Percentiles rank a stretch among this genome's conserved stretches.
Evolutionary conservation across 92 coral and sea anemone species (phyloP).

Genomic region (Epizoanthus ramosus): DNA sequence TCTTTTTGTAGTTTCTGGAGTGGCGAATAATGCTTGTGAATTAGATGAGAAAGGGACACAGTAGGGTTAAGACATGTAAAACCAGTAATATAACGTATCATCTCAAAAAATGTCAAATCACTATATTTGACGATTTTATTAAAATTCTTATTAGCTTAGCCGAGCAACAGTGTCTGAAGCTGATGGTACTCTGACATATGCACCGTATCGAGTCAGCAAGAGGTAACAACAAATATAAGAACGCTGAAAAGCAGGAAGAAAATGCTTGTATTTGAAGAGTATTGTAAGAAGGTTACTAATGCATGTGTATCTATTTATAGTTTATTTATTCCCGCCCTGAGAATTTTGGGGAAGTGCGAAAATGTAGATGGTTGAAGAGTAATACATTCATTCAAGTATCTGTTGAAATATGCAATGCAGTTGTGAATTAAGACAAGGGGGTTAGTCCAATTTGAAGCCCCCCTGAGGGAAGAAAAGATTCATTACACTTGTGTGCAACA

Average conservation of each 20-base stretch:
- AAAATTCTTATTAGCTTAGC: slow-evolving; percentile 45
- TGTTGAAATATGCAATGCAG: not conserved
- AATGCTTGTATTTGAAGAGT: not conserved
- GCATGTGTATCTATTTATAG: too few relatives aligned
- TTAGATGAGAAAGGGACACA: too few relatives aligned
- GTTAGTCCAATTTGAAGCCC: not conserved
- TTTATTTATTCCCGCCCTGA: too few relatives aligned
- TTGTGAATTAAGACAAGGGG: not conserved
- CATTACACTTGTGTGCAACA: not conserved
- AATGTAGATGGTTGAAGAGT: too few relatives aligned
- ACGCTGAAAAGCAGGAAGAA: not conserved
- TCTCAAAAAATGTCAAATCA: too few relatives aligned
- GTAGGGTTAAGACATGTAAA: too few relatives aligned
- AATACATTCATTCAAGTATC: not conserved
- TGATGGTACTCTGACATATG: slow-evolving; percentile 51
- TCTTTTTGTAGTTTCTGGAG: too few relatives aligned
- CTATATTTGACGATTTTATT: not conserved
- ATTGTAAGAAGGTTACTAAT: not conserved
- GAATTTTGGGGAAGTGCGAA: too few relatives aligned
- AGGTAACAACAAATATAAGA: slow-evolving; percentile 41
- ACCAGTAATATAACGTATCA: too few relatives aligned
- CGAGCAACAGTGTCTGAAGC: slow-evolving; percentile 65
- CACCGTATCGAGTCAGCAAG: slow-evolving; percentile 72
- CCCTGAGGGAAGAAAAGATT: not conserved
- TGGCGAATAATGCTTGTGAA: too few relatives aligned